A percentile compares a stretch with the other conserved stretches of the same genome.
phyloP scores from a whole-genome alignment of 2,113 vertebrate species.

The Baryphthengus martii region DNA sequence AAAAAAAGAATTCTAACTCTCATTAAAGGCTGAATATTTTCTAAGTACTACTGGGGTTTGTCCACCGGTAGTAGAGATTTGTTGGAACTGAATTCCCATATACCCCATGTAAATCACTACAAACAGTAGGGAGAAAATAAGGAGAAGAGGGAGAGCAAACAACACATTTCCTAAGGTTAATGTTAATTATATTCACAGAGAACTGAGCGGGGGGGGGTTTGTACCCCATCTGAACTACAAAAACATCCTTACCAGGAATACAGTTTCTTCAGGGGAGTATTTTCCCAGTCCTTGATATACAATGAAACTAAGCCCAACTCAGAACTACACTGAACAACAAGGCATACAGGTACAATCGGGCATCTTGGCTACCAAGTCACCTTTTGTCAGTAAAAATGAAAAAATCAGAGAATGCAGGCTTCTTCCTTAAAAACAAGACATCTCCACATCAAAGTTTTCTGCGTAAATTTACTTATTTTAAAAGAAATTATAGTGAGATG shows the following conservation, averaged over 20 bases:
- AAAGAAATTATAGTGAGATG: not conserved
- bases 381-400: not conserved
- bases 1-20: conserved; percentile 41
- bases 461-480: not conserved
- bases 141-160: not conserved
- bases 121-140: not conserved
- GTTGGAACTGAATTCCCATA: not conserved
- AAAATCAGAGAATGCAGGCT: not conserved
- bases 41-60: not conserved
- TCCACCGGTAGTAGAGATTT: not conserved
- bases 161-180: not conserved
- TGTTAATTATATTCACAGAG: not conserved
- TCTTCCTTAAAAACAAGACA: not conserved
- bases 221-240: not conserved
- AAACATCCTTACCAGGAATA: not conserved
- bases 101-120: not conserved
- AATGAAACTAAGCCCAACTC: not conserved
- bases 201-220: accelerated
- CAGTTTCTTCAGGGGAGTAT: not conserved
- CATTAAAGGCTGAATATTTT: not conserved
- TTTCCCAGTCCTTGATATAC: not conserved
- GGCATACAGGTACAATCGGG: not conserved
- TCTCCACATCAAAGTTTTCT: not conserved
- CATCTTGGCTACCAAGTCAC: not conserved
- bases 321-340: not conserved